A percentile compares a stretch with the other conserved stretches of the same genome.
Conservation (phyloP, 1,140 invertebrate species). For the Drosophila leontia region DNA sequence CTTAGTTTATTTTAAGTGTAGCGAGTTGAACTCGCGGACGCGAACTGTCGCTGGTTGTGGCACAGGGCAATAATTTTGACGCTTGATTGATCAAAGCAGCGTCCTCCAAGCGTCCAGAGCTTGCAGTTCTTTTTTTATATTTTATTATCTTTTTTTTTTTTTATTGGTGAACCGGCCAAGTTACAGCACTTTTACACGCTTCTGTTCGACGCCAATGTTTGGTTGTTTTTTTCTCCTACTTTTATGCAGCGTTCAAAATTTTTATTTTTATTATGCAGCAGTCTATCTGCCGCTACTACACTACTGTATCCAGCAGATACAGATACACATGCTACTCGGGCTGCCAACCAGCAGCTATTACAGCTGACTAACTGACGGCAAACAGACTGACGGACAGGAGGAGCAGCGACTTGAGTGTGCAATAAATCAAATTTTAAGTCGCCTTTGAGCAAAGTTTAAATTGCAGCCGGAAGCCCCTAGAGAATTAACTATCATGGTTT, state of each 20-base stretch:
- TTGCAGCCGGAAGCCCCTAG: constrained; percentile 69
- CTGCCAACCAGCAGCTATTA: constrained; percentile 24
- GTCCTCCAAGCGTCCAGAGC: constrained; percentile 12
- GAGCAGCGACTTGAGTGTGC: constrained; percentile 51
- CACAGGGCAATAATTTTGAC: constrained; percentile 78
- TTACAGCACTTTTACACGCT: constrained; percentile 68
- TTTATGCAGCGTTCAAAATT: constrained; percentile 37
- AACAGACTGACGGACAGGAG: constrained; percentile 28
- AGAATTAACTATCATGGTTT: constrained; percentile 65
- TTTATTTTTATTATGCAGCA: constrained; percentile 47
- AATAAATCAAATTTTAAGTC: constrained; percentile 80
- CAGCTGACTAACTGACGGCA: constrained; percentile 55
- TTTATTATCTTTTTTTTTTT: constrained; percentile 13
- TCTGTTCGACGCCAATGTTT: constrained; percentile 26
- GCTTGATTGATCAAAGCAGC: constrained; percentile 79
- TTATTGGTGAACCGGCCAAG: constrained; percentile 56
- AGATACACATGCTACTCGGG: constrained; percentile 27
- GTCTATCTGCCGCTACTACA: constrained; percentile 29
- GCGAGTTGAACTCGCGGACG: constrained; percentile 24
- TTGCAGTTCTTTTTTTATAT: constrained; percentile 16
- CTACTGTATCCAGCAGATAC: constrained; percentile 43
- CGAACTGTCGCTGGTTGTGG: constrained; percentile 45
- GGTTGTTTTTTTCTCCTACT: constrained; percentile 45
- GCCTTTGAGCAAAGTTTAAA: constrained; percentile 78
- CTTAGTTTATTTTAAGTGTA: constrained; percentile 6